Evolutionary conservation across 2,797 vertebrate species (phyloP).

Genomic region (Chaenodraco wilsoni): DNA sequence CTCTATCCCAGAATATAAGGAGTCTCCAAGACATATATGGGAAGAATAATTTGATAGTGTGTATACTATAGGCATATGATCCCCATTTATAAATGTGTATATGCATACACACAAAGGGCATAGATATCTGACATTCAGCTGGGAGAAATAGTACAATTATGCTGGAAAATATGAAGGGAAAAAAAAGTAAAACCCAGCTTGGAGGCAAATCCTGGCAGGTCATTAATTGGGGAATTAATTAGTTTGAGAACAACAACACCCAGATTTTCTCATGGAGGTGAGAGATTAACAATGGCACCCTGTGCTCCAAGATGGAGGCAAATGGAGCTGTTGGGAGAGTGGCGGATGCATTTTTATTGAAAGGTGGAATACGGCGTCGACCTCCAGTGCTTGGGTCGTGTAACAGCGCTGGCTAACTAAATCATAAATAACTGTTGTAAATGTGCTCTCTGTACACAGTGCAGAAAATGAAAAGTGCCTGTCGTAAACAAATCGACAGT

Average conservation of each 20-base stretch:
- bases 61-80: conserved; percentile 2
- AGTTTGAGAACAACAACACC: conserved; percentile 73
- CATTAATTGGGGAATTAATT: conserved; percentile 75
- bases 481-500: conserved; percentile 59
- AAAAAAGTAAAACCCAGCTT: conserved; percentile 51
- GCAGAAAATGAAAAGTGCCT: conserved; percentile 57
- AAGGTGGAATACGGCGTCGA: conserved; percentile 25
- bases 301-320: conserved; percentile 52
- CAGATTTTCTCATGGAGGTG: conserved; percentile 69
- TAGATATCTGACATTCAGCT: conserved; percentile 26
- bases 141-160: conserved; percentile 32
- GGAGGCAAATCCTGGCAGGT: conserved; percentile 67
- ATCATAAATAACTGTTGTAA: conserved; percentile 77
- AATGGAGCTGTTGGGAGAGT: conserved; percentile 50
- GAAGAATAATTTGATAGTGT: conserved; percentile 8
- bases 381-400: conserved; percentile 13
- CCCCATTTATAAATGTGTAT: conserved; percentile 29
- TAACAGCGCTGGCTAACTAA: conserved; percentile 41
- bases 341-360: conserved; percentile 54
- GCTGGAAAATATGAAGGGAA: conserved; percentile 13
- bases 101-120: conserved; percentile 21
- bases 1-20: conserved; percentile 50
- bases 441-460: conserved; percentile 60
- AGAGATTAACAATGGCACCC: conserved; percentile 59
- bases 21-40: conserved; percentile 44